Base-by-base conservation (phyloP, 2,888 invertebrate genomes). In the Cryptosula pallasiana region DNA sequence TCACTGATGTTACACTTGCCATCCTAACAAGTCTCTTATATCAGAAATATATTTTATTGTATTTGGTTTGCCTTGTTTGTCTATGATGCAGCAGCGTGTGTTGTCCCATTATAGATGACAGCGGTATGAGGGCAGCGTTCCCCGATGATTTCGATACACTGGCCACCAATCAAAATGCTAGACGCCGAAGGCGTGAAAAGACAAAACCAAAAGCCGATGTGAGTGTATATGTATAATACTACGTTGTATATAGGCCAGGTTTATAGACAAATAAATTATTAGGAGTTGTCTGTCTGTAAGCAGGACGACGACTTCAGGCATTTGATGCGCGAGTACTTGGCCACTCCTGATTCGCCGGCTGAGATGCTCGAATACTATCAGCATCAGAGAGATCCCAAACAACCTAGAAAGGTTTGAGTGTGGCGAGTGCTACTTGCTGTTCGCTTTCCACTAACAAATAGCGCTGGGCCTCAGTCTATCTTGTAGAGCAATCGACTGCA, bases 81-180 rank as follows among this genome's bases (percentile, higher is more conserved):
- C n/a, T n/a, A n/a, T n/a, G n/a, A n/a, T n/a, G n/a, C n/a, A n/a
- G n/a, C n/a, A n/a, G n/a, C n/a, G n/a, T n/a, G 57, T 57, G 5
- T 57, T 57, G 9, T 27, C 29, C 32, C 5, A 29, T 63, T 25
- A n/a, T 32, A 63, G 63, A 63, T 32, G 63, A 63, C 32, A 63
- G 32, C 5, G 63, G 63, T 29, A 63, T 63, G 63, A 63, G 63
- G 32, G 63, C 63, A 32, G 63, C 63, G 13, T 63, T 63, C 32
- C 63, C 63, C 9, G 63, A 63, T 63, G 63, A 63, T 32, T 63
- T 63, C 32, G 63, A 63, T 34, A 63, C 63, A 32, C 63, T 63
- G 3, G 63, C 63, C 5, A 63, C 63, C 63, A 63, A 63, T 63
- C 63, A 63, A 27, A 27, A 63, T 63, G 63, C 63, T 63, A 2